Base-by-base conservation (phyloP, 2,113 vertebrate genomes). In the Ifrita kowaldi region DNA sequence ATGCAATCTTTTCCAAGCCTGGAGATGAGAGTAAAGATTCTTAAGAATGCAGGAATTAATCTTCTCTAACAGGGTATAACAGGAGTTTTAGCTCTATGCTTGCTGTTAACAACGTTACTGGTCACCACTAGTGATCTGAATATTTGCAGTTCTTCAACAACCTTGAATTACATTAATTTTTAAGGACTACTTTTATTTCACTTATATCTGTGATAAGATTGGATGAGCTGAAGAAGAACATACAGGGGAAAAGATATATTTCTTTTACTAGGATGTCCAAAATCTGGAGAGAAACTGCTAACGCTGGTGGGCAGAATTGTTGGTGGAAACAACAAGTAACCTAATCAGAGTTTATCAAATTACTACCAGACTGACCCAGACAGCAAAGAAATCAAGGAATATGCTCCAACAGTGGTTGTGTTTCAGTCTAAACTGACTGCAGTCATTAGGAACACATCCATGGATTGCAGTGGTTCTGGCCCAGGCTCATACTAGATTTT, bases 41-140 rank as follows among this genome's bases (percentile, higher is more conserved):
- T 83, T 49, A 88, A 83, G 70, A 90, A 94, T 94, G 63, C 15
- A 91, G 55, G 71, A 95, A 90, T 91, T 74, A 65, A 90, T 95
- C 89, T 90, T 90, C 68, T 80, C 27, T 84, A 83, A 91, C 32
- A 89, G 50, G 42, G 32, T 59, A 75, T 24, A 68, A 70, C 16
- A 74, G 30, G 24, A 80, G 33, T 63, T 94, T 90, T 42, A 88
- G 50, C n/a, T 90, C 42, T 67, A 23, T 77, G 35, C 26, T 80
- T 73, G 71, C 50, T 91, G 22, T 88, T 85, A 47, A 84, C 32
- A n/a, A 88, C 73, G 39, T 59, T 84, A 86, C 52, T 71, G 75
- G 42, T 74, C 68, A 93, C 39, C 2, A 6, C 35, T 39, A 62
- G 37, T 57, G 53, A 88, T 85, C 75, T 44, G 64, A 88, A 86